A percentile compares a stretch with the other conserved stretches of the same genome.
phyloP scores from a whole-genome alignment of 2,797 vertebrate species.

The Cynopterus sphinx region DNA sequence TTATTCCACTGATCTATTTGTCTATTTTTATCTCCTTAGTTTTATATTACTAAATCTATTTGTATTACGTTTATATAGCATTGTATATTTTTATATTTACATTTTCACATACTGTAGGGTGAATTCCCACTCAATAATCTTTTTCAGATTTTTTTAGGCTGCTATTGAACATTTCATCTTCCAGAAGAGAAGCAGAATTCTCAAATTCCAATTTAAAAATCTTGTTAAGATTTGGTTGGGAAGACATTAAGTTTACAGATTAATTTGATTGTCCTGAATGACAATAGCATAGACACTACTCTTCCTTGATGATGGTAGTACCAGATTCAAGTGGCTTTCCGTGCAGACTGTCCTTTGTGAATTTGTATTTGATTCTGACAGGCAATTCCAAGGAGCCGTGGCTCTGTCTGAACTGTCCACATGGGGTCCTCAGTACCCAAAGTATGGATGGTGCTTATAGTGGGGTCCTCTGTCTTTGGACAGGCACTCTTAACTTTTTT shows the following conservation, averaged over 20 bases:
- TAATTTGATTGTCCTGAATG: neutral
- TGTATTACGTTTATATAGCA: neutral
- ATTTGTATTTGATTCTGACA: neutral
- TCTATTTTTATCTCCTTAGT: neutral
- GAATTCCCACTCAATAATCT: neutral
- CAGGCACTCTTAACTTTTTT: neutral
- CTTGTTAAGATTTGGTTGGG: neutral
- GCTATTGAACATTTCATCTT: neutral
- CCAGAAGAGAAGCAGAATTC: neutral
- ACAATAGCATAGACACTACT: neutral
- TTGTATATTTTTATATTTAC: neutral
- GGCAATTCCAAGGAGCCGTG: neutral
- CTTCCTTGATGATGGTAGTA: neutral
- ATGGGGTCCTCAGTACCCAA: neutral
- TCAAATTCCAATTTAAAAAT: conserved; percentile 12
- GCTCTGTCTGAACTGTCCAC: neutral
- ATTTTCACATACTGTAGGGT: neutral
- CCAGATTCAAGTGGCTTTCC: neutral
- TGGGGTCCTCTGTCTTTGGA: neutral
- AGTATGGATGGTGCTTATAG: neutral
- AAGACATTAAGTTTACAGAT: neutral
- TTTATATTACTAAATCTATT: neutral
- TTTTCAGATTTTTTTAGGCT: neutral
- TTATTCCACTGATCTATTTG: neutral
- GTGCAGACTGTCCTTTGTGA: neutral